Percentiles rank a stretch among this genome's conserved stretches.
Conservation (phyloP, 2,113 vertebrate genomes). For the Protobothrops mucrosquamatus region DNA sequence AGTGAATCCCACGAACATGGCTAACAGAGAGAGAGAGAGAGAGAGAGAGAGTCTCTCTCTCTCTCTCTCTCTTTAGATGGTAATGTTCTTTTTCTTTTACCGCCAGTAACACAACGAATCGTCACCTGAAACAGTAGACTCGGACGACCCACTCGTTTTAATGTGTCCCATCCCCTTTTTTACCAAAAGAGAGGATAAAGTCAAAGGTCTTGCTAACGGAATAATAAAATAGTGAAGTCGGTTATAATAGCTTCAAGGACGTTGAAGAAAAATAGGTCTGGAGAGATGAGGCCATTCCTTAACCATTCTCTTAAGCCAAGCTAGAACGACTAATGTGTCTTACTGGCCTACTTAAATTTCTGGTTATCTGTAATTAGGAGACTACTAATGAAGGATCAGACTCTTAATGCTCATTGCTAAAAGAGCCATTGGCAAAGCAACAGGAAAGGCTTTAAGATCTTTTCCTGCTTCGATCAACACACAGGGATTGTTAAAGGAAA, state of each 20-base stretch:
- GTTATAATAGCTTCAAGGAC: neutral
- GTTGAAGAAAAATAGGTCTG: neutral
- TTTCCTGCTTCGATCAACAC: neutral
- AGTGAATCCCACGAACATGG: neutral
- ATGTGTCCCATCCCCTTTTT: too few species aligned
- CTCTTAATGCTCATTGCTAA: neutral
- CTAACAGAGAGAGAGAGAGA: neutral
- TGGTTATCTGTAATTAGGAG: constrained; percentile 11
- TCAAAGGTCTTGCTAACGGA: too few species aligned
- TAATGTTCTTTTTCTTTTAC: too few species aligned
- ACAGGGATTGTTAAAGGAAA: neutral
- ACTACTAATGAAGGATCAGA: constrained; percentile 6
- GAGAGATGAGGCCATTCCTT: neutral
- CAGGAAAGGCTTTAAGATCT: neutral
- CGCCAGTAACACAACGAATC: too few species aligned
- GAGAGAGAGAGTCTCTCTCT: too few species aligned
- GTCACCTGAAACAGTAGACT: too few species aligned
- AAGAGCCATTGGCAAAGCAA: neutral
- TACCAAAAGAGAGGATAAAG: too few species aligned
- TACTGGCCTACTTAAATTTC: neutral
- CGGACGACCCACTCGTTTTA: too few species aligned
- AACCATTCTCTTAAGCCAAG: neutral
- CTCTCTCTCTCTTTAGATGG: too few species aligned
- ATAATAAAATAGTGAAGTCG: too few species aligned
- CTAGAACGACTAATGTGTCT: neutral